phyloP scores from a whole-genome alignment of 2,797 vertebrate species.

The Cirrhinus molitorella region DNA sequence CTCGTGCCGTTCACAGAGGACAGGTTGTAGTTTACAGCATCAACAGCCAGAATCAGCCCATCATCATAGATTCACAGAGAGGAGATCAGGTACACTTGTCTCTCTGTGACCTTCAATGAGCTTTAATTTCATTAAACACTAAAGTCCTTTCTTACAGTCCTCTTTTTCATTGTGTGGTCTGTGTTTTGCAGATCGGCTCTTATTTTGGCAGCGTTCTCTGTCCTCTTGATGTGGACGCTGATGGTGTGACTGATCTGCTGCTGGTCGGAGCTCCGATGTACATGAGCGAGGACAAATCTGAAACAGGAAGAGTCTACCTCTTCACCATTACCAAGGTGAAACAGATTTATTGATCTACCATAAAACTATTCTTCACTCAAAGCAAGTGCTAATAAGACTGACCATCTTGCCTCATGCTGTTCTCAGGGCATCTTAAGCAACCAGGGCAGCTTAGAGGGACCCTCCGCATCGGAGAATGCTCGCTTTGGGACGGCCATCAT shows the following conservation, averaged over 20 bases:
- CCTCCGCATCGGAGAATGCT: constrained; percentile 67
- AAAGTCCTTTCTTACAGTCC: not conserved
- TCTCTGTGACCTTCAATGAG: not conserved
- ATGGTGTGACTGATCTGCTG: constrained; percentile 83
- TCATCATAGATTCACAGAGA: constrained; percentile 79
- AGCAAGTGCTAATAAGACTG: too few species aligned
- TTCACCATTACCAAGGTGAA: constrained; percentile 82
- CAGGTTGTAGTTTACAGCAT: constrained; percentile 83
- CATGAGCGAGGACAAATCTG: constrained; percentile 87
- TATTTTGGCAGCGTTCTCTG: constrained; percentile 89
- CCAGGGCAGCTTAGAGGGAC: constrained; percentile 79
- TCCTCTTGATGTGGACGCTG: constrained; percentile 82
- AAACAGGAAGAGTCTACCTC: constrained; percentile 84
- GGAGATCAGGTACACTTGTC: constrained; percentile 82
- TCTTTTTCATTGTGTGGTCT: not conserved
- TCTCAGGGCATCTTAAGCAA: constrained; percentile 80
- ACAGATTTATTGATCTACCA: not conserved
- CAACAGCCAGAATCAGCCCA: constrained; percentile 70
- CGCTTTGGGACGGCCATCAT: constrained; percentile 94
- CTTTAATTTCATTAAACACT: not conserved
- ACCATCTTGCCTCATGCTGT: not conserved
- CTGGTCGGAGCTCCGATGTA: constrained; percentile 88
- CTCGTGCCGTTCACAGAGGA: constrained; percentile 86
- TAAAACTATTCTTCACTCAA: not conserved
- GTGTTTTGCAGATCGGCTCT: constrained; percentile 81